phyloP scores from a whole-genome alignment of 2,113 vertebrate genomes.

The Toxostoma redivivum region DNA sequence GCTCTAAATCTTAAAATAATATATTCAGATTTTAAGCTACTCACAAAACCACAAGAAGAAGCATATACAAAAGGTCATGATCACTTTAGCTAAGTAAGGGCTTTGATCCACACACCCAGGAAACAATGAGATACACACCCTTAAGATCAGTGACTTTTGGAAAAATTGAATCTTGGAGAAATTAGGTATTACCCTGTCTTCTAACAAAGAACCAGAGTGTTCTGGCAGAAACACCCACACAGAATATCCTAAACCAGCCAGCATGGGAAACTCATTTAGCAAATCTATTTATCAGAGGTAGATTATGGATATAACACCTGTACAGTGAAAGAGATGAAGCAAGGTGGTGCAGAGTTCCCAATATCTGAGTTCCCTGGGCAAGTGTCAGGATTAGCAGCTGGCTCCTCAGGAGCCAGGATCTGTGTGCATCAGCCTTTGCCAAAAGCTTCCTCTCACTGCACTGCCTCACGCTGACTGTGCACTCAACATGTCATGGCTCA shows the following conservation, averaged over 20 bases:
- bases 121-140: neutral
- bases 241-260: neutral
- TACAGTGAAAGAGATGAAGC: neutral
- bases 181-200: neutral
- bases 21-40: neutral
- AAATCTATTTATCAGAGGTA: neutral
- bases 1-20: neutral
- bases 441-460: neutral
- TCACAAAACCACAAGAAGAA: neutral
- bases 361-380: neutral
- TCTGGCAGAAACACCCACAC: neutral
- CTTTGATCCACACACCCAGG: neutral
- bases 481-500: conserved; percentile 10
- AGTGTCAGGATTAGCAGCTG: conserved; percentile 10
- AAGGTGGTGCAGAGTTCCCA: neutral
- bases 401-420: neutral
- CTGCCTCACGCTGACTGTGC: neutral
- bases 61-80: neutral
- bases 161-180: neutral
- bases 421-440: neutral
- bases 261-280: neutral
- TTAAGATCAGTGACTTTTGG: neutral
- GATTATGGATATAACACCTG: neutral
- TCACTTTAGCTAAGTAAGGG: neutral
- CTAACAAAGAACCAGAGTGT: neutral